Conservation (phyloP, 2,888 invertebrate genomes). For the Tineola bisselliella region DNA sequence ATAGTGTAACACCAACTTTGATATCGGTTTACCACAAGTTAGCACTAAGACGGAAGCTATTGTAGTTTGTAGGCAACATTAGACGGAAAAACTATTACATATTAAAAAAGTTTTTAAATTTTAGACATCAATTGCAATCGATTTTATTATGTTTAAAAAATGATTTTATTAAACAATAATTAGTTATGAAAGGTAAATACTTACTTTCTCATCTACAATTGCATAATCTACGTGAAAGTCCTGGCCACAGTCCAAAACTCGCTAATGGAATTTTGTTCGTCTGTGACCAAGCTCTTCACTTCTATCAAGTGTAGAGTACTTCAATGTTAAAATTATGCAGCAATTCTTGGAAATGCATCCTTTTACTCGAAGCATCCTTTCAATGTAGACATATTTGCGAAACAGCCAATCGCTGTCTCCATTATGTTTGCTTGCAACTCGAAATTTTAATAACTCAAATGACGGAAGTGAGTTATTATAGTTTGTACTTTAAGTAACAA, state of each 20-base stretch:
- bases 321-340: slow-evolving; percentile 46
- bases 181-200: too few species aligned
- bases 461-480: too few species aligned
- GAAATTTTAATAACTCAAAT: neutral
- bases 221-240: slow-evolving; percentile 20
- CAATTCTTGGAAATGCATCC: neutral
- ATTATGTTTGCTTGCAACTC: neutral
- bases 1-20: too few species aligned
- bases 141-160: too few species aligned
- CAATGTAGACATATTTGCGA: neutral
- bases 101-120: too few species aligned
- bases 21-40: too few species aligned
- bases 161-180: too few species aligned
- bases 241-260: slow-evolving; percentile 54
- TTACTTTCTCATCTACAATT: neutral
- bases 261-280: slow-evolving; percentile 54
- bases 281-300: slow-evolving; percentile 47
- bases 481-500: too few species aligned
- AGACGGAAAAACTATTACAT: too few species aligned
- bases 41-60: too few species aligned
- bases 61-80: too few species aligned
- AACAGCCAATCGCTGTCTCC: neutral
- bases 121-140: too few species aligned
- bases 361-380: neutral
- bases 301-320: slow-evolving; percentile 32